Conservation (phyloP, 1,140 invertebrate genomes). For the Monomorium pharaonis region DNA sequence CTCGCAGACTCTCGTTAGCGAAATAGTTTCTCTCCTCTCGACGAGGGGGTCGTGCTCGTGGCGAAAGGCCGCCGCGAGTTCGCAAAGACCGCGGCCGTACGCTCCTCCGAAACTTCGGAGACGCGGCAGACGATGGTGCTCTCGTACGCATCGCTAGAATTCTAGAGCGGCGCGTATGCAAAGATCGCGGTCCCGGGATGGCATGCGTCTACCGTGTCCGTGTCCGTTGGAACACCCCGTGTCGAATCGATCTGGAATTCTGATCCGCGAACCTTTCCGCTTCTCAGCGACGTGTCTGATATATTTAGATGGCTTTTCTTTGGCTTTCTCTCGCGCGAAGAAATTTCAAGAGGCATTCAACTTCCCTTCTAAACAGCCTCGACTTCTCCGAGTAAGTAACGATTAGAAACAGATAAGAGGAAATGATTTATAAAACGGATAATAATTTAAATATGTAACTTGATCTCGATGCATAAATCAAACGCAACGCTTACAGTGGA, state of each 20-base stretch:
- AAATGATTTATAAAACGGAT: not conserved
- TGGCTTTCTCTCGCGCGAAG: not conserved
- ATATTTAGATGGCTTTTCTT: not conserved
- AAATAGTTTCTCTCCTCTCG: slow-evolving; percentile 43
- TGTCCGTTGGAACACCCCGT: not conserved
- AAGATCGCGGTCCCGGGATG: slow-evolving; percentile 24
- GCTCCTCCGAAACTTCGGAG: slow-evolving; percentile 37
- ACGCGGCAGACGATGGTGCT: not conserved
- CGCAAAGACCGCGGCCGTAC: slow-evolving; percentile 25
- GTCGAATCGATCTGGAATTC: not conserved
- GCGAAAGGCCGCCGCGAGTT: slow-evolving; percentile 21
- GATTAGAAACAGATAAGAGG: not conserved
- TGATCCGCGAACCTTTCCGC: not conserved
- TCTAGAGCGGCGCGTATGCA: slow-evolving; percentile 47
- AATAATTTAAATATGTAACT: not conserved
- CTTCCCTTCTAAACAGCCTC: not conserved
- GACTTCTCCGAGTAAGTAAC: not conserved
- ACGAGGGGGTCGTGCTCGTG: slow-evolving; percentile 12
- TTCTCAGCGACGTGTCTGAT: not conserved
- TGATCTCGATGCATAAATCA: not conserved
- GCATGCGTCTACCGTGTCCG: not conserved
- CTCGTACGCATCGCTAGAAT: slow-evolving; percentile 49
- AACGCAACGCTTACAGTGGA: not conserved
- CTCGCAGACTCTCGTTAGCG: slow-evolving; percentile 32
- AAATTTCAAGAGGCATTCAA: not conserved